phyloP scores from a whole-genome alignment of 2,888 invertebrate genomes.

The Autographa pulchrina region DNA sequence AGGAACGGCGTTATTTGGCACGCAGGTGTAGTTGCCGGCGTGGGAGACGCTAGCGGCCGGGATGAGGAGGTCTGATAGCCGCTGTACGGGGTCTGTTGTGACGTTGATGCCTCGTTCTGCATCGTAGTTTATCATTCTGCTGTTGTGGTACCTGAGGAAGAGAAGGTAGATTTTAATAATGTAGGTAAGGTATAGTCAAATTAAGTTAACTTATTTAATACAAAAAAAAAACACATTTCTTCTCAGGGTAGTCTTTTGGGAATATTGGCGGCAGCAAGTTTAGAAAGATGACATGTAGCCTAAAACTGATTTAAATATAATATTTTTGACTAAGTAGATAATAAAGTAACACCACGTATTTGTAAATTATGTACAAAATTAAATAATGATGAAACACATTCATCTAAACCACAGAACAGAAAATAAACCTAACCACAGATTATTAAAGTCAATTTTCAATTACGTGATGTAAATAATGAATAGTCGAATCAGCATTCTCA shows the following conservation, averaged over 20 bases:
- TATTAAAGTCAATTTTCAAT: conserved; percentile 21
- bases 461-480: conserved; percentile 17
- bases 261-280: no score
- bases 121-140: conserved; percentile 97
- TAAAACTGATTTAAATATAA: no score
- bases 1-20: conserved; percentile 96
- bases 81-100: conserved; percentile 93
- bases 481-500: conserved; percentile 18
- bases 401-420: background rate
- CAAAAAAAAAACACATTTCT: no score
- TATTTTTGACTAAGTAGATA: no score
- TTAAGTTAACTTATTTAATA: no score
- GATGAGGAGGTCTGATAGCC: conserved; percentile 91
- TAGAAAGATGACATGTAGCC: no score
- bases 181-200: background rate
- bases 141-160: conserved; percentile 93
- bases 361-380: background rate
- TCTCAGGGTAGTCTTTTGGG: no score
- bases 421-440: background rate
- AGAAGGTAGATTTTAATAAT: background rate
- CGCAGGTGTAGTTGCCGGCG: conserved; percentile 96
- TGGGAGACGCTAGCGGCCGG: conserved; percentile 91
- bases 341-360: background rate
- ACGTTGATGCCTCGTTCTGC: conserved; percentile 96
- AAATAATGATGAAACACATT: background rate